These are phyloP conservation scores for Atractosteus spatula DNA, from an alignment of 2,113 vertebrate genomes.

Conservation along the genomic window DNA sequence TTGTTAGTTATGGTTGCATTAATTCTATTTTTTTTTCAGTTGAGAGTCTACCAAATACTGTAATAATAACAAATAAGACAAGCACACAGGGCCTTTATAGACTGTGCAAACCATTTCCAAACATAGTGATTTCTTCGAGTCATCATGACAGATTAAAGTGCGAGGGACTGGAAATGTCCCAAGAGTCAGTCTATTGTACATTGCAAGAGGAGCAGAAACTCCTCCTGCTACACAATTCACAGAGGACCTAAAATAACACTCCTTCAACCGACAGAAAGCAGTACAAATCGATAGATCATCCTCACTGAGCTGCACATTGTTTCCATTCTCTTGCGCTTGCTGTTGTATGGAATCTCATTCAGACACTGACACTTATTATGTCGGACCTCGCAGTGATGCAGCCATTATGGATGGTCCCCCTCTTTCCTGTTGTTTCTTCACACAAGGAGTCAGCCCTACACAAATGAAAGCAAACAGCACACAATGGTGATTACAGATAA, in stretches of 20 bases:
- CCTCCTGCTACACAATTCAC: background rate
- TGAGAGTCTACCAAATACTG: no score
- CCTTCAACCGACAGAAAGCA: background rate
- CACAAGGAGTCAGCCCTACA: constrained; percentile 52
- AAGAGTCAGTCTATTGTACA: background rate
- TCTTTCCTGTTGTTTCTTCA: constrained; percentile 39
- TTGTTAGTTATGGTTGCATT: no score
- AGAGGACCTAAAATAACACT: background rate
- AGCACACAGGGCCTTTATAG: no score
- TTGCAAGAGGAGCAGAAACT: background rate
- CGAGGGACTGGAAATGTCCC: background rate
- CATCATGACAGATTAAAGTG: background rate
- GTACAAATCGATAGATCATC: background rate
- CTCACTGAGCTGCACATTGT: background rate
- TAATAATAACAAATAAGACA: no score
- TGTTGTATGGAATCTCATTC: constrained; percentile 11
- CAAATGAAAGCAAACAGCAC: constrained; percentile 36
- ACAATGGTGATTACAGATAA: constrained; percentile 64
- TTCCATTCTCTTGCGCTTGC: constrained; percentile 1
- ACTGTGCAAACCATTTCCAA: no score
- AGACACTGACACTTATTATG: constrained; percentile 27
- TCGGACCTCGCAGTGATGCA: constrained; percentile 27
- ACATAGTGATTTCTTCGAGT: background rate
- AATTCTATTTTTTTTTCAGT: no score
- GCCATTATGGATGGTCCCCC: constrained; percentile 43